Base-by-base conservation (phyloP, 2,797 vertebrate species). In the Periophthalmus magnuspinnatus region DNA sequence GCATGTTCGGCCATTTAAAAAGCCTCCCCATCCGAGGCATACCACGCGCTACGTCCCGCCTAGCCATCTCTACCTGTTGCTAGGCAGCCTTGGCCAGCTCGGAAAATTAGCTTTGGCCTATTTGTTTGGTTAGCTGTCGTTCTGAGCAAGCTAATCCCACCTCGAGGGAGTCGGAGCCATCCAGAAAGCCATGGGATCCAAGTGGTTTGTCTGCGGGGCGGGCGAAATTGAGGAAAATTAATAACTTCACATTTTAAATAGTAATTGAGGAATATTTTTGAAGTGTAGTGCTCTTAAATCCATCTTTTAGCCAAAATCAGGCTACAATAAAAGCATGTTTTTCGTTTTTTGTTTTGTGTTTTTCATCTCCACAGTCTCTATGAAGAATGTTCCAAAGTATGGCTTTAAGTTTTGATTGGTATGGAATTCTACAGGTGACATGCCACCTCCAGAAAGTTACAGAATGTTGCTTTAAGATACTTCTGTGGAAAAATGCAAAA, bases 41-140 rank as follows among this genome's bases (percentile, higher is more conserved):
- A 61, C 64, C 55, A 2, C 75, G 79, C 68, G 22, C 71, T 59
- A 7, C 72, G 68, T 76, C 82, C 82, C 72, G 68, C 88, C 76
- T 47, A 72, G 57, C 80, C 77, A 58, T 60, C 87, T 87, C 87
- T 86, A 93, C 89, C 77, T 90, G 92, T 93, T 93, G 92, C 92
- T 92, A 92, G 89, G 92, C 89, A 93, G 92, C 91, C 68, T 85
- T 87, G 84, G 88, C 78, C 77, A 74, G 75, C 75, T 62, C 36
- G 68, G 73, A 86, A 74, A 59, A 77, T 58, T 70, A 38, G 77
- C 68, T 81, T 73, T 71, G 75, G 75, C 76, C 74, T 80, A 80
- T 90, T 90, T 91, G 88, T 91, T 90, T 91, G 90, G 89, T 90
- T 89, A 89, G 90, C 86, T 86, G 81, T 90, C 90, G 77, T 79